These are phyloP conservation scores for Chunga burmeisteri DNA, from an alignment of 2,113 vertebrate species.

Conservation along the genomic window DNA sequence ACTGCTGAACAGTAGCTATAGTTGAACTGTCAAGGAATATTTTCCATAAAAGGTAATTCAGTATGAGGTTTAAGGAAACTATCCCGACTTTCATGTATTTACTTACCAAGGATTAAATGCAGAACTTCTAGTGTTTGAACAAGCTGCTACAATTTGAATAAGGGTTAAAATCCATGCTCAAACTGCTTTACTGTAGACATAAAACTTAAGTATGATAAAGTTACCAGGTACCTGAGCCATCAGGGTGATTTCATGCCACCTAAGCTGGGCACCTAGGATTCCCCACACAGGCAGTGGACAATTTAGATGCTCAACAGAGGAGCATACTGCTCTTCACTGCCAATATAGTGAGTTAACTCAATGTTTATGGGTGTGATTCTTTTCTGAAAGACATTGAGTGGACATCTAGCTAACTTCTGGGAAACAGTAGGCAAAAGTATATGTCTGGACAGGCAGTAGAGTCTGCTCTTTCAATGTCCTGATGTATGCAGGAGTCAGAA, in stretches of 20 bases:
- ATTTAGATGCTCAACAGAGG: neutral
- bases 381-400: constrained; percentile 33
- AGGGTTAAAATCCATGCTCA: neutral
- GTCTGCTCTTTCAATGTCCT: constrained; percentile 20
- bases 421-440: constrained; percentile 19
- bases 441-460: constrained; percentile 12
- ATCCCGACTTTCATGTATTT: neutral
- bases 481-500: constrained; percentile 46
- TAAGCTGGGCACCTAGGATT: neutral
- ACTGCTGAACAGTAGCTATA: neutral
- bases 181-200: neutral
- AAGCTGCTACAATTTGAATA: neutral
- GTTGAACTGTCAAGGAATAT: neutral
- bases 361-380: constrained; percentile 4
- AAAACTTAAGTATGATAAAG: neutral
- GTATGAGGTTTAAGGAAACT: neutral
- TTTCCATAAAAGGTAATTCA: neutral
- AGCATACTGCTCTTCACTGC: neutral
- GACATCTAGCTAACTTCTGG: constrained; percentile 32
- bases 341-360: neutral
- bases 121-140: neutral
- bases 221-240: neutral
- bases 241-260: neutral
- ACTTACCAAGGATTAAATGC: neutral
- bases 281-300: neutral